Base-by-base conservation (phyloP, 1,140 invertebrate genomes). In the Oryzaephilus surinamensis region DNA sequence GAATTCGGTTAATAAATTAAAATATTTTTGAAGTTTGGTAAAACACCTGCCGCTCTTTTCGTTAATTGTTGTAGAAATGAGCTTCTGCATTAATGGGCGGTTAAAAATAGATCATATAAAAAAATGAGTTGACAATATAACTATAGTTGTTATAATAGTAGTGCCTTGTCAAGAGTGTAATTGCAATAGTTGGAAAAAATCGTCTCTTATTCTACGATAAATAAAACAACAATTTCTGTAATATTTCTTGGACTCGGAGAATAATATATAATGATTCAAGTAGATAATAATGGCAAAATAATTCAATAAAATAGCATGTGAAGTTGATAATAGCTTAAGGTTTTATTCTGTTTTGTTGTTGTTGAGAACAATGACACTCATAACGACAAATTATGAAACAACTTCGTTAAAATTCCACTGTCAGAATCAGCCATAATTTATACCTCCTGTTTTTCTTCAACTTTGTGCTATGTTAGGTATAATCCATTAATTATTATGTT, bases 381-480 rank as follows among this genome's bases (percentile, higher is more conserved):
- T 51, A 47, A 48, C 48, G 45, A 51, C 48, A 48, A 51, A 51
- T 51, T 51, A 51, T 51, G 45, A 47, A 51, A 51, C 46, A 47
- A 39, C 48, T 51, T 51, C 48, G 48, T 51, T 51, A 51, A 51
- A 47, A 51, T 51, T 51, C 48, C 45, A 35, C 17, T 45, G 48
- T 51, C 48, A 47, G 45, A 41, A 51, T 41, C 45, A 31, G 32
- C 39, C 27, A 32, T 51, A 46, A 51, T 51, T 51, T 51, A 51
- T 50, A 34, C 40, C 32, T 24, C 39, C 36, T 44, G 38, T 51
- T 51, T 51, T 51, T 45, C 45, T 48, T 38, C 48, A 42, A 44
- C 24, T 45, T 36, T 36, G 26, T 35, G 35, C 37, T 37, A 35
- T 41, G 39, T 27, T 34, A 32, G 26, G 38, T 38, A 50, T 44